Percentiles rank a stretch among this genome's conserved stretches.
phyloP scores from a whole-genome alignment of 1,140 invertebrate genomes.

The Drosophila kikkawai region DNA sequence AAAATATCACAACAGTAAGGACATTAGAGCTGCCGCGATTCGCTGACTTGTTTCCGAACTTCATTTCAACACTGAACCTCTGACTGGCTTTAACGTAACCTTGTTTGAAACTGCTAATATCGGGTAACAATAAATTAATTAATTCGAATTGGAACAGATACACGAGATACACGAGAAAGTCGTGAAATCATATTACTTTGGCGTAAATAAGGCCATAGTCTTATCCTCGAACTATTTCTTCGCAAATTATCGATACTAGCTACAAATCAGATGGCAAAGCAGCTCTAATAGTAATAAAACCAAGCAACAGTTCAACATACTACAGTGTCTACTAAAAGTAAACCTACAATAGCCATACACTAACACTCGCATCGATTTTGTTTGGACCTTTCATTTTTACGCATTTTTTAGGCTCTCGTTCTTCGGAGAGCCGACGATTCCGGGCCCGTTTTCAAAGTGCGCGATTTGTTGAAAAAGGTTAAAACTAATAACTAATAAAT shows the following conservation, averaged over 20 bases:
- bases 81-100: neutral
- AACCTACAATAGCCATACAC: slow-evolving; percentile 76
- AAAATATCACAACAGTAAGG: slow-evolving; percentile 66
- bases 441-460: slow-evolving; percentile 65
- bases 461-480: slow-evolving; percentile 72
- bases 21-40: slow-evolving; percentile 32
- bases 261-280: slow-evolving; percentile 20
- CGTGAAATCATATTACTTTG: neutral
- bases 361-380: slow-evolving; percentile 66
- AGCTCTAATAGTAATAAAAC: slow-evolving; percentile 49
- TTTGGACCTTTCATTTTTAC: slow-evolving; percentile 66
- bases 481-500: slow-evolving; percentile 67
- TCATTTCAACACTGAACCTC: neutral
- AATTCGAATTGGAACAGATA: neutral
- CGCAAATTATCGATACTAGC: neutral
- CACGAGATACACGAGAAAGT: neutral
- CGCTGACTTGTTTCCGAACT: slow-evolving; percentile 19
- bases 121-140: neutral
- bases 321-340: slow-evolving; percentile 83
- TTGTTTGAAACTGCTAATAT: neutral
- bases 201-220: neutral
- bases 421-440: slow-evolving; percentile 48
- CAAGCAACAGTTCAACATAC: slow-evolving; percentile 75
- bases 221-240: neutral
- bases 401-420: slow-evolving; percentile 56